Conservation (phyloP, 2,888 invertebrate species). For the Folsomia candida region DNA sequence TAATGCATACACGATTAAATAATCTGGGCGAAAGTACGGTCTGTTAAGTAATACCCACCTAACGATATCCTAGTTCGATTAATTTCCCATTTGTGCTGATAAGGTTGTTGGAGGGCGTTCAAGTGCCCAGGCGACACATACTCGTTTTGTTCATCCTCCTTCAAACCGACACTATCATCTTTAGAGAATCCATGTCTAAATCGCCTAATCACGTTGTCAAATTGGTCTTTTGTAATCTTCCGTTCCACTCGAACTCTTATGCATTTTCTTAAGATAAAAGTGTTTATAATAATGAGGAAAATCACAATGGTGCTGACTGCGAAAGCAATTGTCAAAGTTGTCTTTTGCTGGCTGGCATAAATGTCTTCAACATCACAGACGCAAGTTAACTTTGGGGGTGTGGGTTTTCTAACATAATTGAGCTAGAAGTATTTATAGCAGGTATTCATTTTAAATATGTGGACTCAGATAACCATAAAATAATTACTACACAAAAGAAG, state of each 20-base stretch:
- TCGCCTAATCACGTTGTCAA: not conserved
- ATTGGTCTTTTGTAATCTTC: not conserved
- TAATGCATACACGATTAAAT: not conserved
- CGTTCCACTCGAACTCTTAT: not conserved
- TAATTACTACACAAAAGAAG: no score
- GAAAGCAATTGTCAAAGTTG: not conserved
- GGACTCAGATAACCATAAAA: no score
- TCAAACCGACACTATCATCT: not conserved
- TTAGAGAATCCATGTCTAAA: slow-evolving; percentile 5
- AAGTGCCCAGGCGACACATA: slow-evolving; percentile 14
- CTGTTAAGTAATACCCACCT: not conserved
- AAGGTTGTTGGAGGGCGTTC: slow-evolving; percentile 14
- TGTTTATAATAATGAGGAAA: not conserved
- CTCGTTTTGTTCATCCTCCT: not conserved
- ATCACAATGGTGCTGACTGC: not conserved
- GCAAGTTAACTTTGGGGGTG: not conserved
- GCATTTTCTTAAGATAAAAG: not conserved
- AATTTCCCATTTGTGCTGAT: slow-evolving; percentile 21
- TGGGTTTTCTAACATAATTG: not conserved
- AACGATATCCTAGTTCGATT: not conserved
- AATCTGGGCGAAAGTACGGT: not conserved
- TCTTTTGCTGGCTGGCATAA: not conserved
- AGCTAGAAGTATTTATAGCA: no score
- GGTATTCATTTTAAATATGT: not conserved
- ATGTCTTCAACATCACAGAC: not conserved